These are phyloP conservation scores for Lithobates pipiens DNA, from an alignment of 2,797 vertebrate species.

Conservation along the genomic window DNA sequence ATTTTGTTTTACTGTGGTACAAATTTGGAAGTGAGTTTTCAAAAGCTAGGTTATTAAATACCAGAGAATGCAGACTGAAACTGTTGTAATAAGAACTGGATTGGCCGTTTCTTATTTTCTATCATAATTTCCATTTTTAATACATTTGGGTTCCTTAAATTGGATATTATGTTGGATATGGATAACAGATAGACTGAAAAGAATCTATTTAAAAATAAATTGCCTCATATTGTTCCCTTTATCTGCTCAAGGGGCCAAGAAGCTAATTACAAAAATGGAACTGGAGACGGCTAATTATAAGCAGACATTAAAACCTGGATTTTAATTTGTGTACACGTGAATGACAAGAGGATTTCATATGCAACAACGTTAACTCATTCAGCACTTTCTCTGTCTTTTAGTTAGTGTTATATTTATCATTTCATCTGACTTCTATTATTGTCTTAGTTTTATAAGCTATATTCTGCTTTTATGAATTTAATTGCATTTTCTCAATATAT, in stretches of 20 bases:
- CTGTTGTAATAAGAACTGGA: not conserved
- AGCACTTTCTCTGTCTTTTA: not conserved
- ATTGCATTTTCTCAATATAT: no score
- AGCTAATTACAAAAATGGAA: constrained; percentile 56
- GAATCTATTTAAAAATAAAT: constrained; percentile 56
- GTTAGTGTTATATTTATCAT: not conserved
- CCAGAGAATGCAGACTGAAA: not conserved
- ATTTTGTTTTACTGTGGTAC: not conserved
- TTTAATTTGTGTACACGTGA: constrained; percentile 23
- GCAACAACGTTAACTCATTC: constrained; percentile 12
- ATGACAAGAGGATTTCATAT: not conserved
- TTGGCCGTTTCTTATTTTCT: constrained; percentile 16
- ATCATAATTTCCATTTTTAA: constrained; percentile 26
- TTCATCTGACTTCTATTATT: not conserved
- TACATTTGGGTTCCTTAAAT: constrained; percentile 53
- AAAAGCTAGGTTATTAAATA: not conserved
- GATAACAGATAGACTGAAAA: constrained; percentile 45
- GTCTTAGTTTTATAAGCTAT: not conserved
- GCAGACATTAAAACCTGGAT: constrained; percentile 19
- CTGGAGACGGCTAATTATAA: constrained; percentile 31
- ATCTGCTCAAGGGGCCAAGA: constrained; percentile 59
- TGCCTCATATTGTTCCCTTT: constrained; percentile 29
- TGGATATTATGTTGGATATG: constrained; percentile 34
- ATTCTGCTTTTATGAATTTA: no score
- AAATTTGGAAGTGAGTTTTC: not conserved